Evolutionary conservation across 2,797 vertebrate genomes (phyloP).

Genomic region (Sorex maritimensis): DNA sequence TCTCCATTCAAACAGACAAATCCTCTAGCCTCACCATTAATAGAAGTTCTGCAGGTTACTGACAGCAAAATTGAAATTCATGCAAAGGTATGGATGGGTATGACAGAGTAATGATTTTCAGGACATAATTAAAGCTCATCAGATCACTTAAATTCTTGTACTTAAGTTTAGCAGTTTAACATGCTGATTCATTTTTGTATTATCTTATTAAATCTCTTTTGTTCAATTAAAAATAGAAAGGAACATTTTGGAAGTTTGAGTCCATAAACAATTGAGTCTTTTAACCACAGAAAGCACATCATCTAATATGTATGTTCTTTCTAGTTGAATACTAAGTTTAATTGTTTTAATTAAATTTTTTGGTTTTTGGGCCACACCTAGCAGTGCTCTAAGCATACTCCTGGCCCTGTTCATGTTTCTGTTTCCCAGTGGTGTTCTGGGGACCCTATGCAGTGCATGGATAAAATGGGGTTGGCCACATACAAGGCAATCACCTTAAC

Average conservation of each 20-base stretch:
- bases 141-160: background rate
- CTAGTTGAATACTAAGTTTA: constrained; percentile 58
- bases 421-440: no score
- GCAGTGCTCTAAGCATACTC: no score
- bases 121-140: constrained; percentile 36
- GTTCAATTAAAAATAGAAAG: no score
- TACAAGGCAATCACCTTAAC: no score
- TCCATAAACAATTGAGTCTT: background rate
- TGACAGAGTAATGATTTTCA: constrained; percentile 40
- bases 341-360: constrained; percentile 40
- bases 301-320: constrained; percentile 66
- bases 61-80: constrained; percentile 89
- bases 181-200: constrained; percentile 48
- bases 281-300: constrained; percentile 12
- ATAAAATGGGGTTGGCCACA: no score
- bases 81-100: constrained; percentile 88
- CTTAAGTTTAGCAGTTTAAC: background rate
- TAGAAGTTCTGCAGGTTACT: constrained; percentile 90
- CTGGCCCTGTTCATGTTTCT: no score
- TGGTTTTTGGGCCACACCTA: no score
- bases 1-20: constrained; percentile 78
- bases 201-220: constrained; percentile 8
- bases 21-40: constrained; percentile 78
- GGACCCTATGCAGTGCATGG: no score
- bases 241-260: constrained; percentile 53